phyloP scores from a whole-genome alignment of 2,888 invertebrate species.

The Reticulitermes lucifugus region DNA sequence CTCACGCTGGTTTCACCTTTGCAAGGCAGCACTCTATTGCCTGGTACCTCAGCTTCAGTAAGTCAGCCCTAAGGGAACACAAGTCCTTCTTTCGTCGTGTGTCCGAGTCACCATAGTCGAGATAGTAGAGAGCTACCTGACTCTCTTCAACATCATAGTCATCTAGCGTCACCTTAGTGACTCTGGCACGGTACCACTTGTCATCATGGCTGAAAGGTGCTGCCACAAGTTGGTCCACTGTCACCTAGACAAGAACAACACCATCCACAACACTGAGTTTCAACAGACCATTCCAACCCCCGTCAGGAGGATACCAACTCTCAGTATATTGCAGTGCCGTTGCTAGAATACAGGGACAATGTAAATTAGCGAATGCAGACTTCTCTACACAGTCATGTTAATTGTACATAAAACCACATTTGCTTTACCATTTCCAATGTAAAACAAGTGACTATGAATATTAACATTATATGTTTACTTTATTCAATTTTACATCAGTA shows the following conservation, averaged over 20 bases:
- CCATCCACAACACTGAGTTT: conserved; percentile 58
- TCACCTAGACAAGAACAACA: conserved; percentile 59
- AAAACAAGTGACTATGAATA: too few relatives aligned
- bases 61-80: conserved; percentile 80
- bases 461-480: too few relatives aligned
- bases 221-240: conserved; percentile 84
- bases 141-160: conserved; percentile 72
- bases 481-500: too few relatives aligned
- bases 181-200: conserved; percentile 84
- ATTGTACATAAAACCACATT: too few relatives aligned
- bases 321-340: too few relatives aligned
- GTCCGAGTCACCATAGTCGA: conserved; percentile 90
- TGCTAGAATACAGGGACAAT: too few relatives aligned
- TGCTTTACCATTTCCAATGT: too few relatives aligned
- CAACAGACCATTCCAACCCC: too few relatives aligned
- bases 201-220: conserved; percentile 85
- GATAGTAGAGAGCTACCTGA: conserved; percentile 79
- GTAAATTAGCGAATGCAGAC: too few relatives aligned
- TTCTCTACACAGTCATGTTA: too few relatives aligned
- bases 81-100: conserved; percentile 74
- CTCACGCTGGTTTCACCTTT: conserved; percentile 65
- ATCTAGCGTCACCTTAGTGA: conserved; percentile 73
- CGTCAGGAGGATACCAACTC: too few relatives aligned
- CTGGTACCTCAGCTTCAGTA: conserved; percentile 79
- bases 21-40: conserved; percentile 90